Conservation (phyloP, 1,140 invertebrate genomes). For the Pseudachorutes palmiensis region DNA sequence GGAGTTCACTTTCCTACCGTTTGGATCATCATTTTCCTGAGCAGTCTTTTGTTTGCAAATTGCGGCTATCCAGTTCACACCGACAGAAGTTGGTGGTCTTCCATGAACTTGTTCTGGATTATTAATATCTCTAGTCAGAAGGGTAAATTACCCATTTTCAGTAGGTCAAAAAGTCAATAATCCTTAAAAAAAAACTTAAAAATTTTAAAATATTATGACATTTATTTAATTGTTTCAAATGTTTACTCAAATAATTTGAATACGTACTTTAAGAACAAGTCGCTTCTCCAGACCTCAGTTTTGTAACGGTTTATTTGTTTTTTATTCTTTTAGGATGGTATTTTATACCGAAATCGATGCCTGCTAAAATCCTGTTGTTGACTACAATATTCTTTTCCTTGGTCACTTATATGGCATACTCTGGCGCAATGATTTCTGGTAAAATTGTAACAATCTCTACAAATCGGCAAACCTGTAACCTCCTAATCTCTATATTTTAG, state of each 20-base stretch:
- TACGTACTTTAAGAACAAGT: background rate
- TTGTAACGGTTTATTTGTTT: background rate
- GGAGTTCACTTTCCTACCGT: background rate
- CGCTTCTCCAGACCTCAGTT: background rate
- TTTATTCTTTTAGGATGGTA: background rate
- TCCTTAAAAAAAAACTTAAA: background rate
- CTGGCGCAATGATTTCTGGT: constrained; percentile 6
- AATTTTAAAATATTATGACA: background rate
- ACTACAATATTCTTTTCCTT: background rate
- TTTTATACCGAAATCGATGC: background rate
- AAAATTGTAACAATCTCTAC: background rate
- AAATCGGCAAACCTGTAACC: background rate
- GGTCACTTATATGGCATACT: background rate
- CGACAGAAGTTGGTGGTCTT: background rate
- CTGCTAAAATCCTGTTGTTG: background rate
- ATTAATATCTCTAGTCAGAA: background rate
- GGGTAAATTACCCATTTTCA: no score
- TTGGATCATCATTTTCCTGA: background rate
- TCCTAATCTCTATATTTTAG: background rate
- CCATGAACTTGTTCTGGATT: background rate
- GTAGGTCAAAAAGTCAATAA: background rate
- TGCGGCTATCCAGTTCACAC: background rate
- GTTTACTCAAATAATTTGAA: background rate
- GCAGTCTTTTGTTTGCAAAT: background rate
- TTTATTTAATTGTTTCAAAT: background rate